Percentiles rank a stretch among this genome's conserved stretches.
These are phyloP conservation scores for Cossypha heuglini DNA, from an alignment of 2,797 vertebrate genomes.

Conservation along the genomic window DNA sequence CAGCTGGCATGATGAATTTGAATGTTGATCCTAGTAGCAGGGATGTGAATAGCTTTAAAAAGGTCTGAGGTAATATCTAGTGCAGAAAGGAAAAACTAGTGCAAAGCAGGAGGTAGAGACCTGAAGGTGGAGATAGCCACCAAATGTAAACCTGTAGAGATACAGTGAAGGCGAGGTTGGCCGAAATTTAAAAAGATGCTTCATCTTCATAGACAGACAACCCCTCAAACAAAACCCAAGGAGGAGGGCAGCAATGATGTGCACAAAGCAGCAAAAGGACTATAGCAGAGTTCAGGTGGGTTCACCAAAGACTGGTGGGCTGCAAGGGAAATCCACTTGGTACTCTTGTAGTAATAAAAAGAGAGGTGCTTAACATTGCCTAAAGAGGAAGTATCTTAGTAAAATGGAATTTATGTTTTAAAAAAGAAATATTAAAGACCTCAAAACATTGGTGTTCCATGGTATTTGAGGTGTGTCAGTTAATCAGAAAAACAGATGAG, in stretches of 20 bases:
- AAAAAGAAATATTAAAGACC: background rate
- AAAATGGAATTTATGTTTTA: background rate
- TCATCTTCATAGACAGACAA: background rate
- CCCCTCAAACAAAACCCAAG: background rate
- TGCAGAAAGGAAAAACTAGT: background rate
- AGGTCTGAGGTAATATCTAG: background rate
- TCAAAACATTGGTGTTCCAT: accelerated
- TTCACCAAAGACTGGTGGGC: background rate
- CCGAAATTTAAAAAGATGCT: background rate
- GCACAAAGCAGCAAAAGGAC: background rate
- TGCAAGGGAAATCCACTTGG: background rate
- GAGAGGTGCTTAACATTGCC: background rate
- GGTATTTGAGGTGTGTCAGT: background rate
- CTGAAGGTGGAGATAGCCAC: background rate
- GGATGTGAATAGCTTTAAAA: background rate
- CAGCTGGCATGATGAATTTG: background rate
- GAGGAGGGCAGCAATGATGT: background rate
- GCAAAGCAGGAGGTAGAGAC: background rate
- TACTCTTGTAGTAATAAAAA: background rate
- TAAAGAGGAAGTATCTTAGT: background rate
- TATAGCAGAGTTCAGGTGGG: background rate
- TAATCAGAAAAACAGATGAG: background rate
- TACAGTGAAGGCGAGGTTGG: background rate
- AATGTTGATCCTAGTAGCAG: background rate
- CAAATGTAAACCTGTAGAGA: background rate